Evolutionary conservation across 1,140 invertebrate species (phyloP), one percentile per base, ranked within the genome.

Genomic region (Danaus plexippus): DNA sequence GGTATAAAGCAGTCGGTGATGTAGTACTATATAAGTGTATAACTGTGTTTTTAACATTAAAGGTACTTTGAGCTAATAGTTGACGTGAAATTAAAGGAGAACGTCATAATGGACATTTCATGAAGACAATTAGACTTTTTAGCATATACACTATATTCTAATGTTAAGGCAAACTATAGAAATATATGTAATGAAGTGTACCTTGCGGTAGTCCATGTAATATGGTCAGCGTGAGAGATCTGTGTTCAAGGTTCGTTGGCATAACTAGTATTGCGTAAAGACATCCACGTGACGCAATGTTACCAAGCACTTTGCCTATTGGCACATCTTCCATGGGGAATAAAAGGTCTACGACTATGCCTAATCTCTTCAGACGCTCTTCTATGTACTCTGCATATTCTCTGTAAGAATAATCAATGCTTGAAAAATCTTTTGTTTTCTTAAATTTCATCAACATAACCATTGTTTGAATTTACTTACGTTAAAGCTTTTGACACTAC

Each of bases 311-410:
- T 69, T 93, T 90, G 11, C 92, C 91, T 3, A 96, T 89, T 9
- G 95, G 92, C 1, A 96, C 93, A 73, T 96, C 93, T 76, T 95
- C 94, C 79, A 97, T 97, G 0, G 96, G 94, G 80, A 96, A 97
- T 11, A 97, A 86, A 1, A 97, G 83, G 79, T 97, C 95, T 5
- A 96, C 95, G 8, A 92, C 91, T 52, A 98, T 87, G 4, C 93
- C 93, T 10, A 94, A 71, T 12, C 91, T 90, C 74, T 96, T 96
- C 47, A 98, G 79, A n/a, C 93, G 89, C 10, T 90, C 84, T 81
- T 98, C 96, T 57, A 98, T 93, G 64, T 91, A 92, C 81, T 98
- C 96, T 1, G 95, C 96, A 86, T 97, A 98, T 66, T 93, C 92
- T 40, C 80, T 80, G 64, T 7, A 77, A 80, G 58, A 45, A 43